These are phyloP conservation scores for Crotalus tigris DNA, from an alignment of 2,113 vertebrate species.

Conservation along the genomic window DNA sequence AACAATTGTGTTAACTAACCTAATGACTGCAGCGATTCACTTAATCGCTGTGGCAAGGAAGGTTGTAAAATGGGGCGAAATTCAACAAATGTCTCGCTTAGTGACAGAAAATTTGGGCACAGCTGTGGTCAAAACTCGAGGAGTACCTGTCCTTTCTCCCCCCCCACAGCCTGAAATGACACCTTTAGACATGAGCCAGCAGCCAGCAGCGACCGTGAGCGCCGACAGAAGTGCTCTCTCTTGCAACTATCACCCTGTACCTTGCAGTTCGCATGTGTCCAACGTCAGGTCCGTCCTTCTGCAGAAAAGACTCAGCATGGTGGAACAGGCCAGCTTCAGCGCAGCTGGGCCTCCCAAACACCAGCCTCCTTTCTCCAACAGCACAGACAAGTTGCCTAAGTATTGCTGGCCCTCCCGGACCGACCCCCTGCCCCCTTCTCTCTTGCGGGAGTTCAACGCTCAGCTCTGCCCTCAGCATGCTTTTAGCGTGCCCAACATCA, in stretches of 20 bases:
- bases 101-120: neutral
- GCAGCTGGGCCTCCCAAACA: neutral
- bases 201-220: neutral
- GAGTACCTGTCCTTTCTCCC: neutral
- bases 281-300: neutral
- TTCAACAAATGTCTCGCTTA: neutral
- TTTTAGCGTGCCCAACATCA: slow-evolving; percentile 44
- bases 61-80: fast-evolving
- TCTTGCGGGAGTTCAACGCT: neutral
- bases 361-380: slow-evolving; percentile 36
- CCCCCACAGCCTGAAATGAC: slow-evolving; percentile 43
- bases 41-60: neutral
- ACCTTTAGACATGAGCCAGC: neutral
- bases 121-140: neutral
- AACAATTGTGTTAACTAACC: neutral
- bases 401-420: slow-evolving; percentile 21
- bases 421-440: neutral
- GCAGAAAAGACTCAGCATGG: slow-evolving; percentile 21
- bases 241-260: slow-evolving; percentile 30
- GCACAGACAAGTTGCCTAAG: slow-evolving; percentile 34
- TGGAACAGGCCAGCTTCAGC: neutral
- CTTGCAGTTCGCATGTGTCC: neutral
- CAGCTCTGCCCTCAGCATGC: slow-evolving; percentile 23
- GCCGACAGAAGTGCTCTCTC: slow-evolving; percentile 45
- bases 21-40: too few relatives aligned